phyloP scores from a whole-genome alignment of 2,113 vertebrate species.

The Thamnaconus septentrionalis region DNA sequence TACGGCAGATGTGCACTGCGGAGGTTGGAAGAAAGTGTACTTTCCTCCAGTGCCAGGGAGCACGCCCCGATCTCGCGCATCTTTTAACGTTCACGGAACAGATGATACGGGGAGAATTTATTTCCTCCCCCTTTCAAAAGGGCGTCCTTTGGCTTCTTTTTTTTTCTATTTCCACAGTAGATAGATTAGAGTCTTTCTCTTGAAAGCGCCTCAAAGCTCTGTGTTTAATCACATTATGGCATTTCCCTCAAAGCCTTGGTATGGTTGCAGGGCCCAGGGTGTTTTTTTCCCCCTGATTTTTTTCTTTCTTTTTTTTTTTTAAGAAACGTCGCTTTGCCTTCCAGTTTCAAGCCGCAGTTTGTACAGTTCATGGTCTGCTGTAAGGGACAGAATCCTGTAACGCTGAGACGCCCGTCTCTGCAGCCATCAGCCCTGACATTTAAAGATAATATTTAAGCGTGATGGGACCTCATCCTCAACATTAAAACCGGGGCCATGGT shows the following conservation, averaged over 20 bases:
- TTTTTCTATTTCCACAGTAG: slow-evolving; percentile 33
- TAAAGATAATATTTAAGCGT: slow-evolving; percentile 61
- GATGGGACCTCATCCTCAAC: slow-evolving; percentile 63
- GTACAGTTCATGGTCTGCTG: slow-evolving; percentile 57
- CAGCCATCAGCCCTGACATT: slow-evolving; percentile 53
- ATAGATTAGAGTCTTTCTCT: slow-evolving; percentile 55
- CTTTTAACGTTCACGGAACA: slow-evolving; percentile 54
- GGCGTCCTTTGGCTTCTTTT: slow-evolving; percentile 50
- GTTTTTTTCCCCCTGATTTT: too few relatives aligned
- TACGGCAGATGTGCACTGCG: slow-evolving; percentile 53
- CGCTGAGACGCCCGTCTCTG: slow-evolving; percentile 35
- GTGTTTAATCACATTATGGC: slow-evolving; percentile 72
- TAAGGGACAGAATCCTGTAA: slow-evolving; percentile 40
- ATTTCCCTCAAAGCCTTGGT: slow-evolving; percentile 47
- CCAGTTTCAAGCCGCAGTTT: slow-evolving; percentile 60
- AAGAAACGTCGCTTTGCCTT: slow-evolving; percentile 54
- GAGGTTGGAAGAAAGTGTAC: slow-evolving; percentile 38
- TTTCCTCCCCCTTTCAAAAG: slow-evolving; percentile 46
- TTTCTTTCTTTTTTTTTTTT: slow-evolving; percentile 4
- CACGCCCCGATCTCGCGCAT: slow-evolving; percentile 44
- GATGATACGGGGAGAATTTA: slow-evolving; percentile 36
- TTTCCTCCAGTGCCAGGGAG: slow-evolving; percentile 29
- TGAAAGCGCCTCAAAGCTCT: slow-evolving; percentile 66
- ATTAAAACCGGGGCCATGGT: slow-evolving; percentile 42
- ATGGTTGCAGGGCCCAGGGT: slow-evolving; percentile 59